Base-by-base conservation (phyloP, 2,888 invertebrate genomes). In the Lepetodrilus schrolli region DNA sequence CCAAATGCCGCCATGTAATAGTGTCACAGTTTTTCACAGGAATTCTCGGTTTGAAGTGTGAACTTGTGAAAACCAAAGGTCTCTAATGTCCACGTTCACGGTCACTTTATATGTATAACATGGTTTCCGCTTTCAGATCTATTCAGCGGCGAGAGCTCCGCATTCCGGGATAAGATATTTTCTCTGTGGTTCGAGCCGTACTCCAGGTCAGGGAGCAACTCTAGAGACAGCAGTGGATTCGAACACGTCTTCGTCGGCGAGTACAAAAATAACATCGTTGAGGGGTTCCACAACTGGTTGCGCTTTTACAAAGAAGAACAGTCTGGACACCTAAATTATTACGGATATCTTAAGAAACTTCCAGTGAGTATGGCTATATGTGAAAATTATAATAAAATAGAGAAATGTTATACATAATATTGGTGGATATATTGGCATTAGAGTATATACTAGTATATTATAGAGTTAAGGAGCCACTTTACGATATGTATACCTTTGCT, bases 161-260 rank as follows among this genome's bases (percentile, higher is more conserved):
- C 78, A 0, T 89, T 91, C 78, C 82, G 87, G 50, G 83, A 84
- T 21, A 82, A 85, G 23, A 79, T 92, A 21, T 81, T 84, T 30
- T 85, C 90, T 73, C 87, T 92, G 4, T 92, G 92, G 92, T 92
- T 92, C 81, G 94, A 94, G 36, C 92, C 95, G 82, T 97, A 96
- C 89, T 72, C 83, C 0, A 77, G 87, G 4, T 83, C 83, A 94
- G 96, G 0, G 92, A 96, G 77, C 94, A 95, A 34, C 93, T 93
- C 83, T 87, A 93, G 95, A 26, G 95, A 96, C 74, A 96, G 96
- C 83, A 95, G 95, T 47, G 97, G 96, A 1, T 97, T 97, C 88
- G 97, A 98, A 90, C 97, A 98, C 86, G 94, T 96, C 23, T 96
- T 97, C 90, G 93, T 97, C 1, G 95, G 96, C 0, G 97, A 98